Evolutionary conservation across 2,797 vertebrate species (phyloP), one percentile per base, ranked within the genome.

Genomic region (Sebastes hubbsi): DNA sequence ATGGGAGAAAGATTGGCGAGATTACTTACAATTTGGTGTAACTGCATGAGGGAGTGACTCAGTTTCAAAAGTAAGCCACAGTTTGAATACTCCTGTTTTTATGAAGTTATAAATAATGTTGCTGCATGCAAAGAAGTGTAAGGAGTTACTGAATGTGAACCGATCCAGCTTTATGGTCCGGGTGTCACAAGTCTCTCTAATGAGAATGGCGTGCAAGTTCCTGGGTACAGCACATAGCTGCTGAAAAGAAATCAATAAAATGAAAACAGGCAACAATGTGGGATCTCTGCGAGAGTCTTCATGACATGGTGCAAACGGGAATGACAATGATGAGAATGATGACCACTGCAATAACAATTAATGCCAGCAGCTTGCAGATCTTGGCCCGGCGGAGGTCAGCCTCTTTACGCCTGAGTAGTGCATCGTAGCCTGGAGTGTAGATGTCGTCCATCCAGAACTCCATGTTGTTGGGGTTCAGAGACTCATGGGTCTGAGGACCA

Each of bases 361-460:
- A 95, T 3, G 97, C 97, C 1, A 95, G 91, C n/a, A 99, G 95
- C 94, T 98, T 99, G 95, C 97, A 99, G 84, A 96, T 92, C 91
- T 97, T 98, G 25, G 95, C 96, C 61, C 97, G 95, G 72, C 97
- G 95, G 87, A 97, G 96, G 87, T 96, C 94, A 0, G 97, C 98
- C 83, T 98, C 97, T 73, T 98, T 98, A 76, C 97, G 96, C 82
- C 97, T 97, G 68, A 99, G 92, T 34, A 99, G 88, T 1, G 96
- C 97, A 70, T 98, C 97, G 0, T 98, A 98, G 82, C 98, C 98
- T 1, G 97, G 98, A 4, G 97, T 97, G 71, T 98, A 98, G 84
- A 98, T 97, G 84, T 98, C 98, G 70, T 99, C 98, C 97, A 98
- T 97, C 98, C 98, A 99, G 84, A 97, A 99, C 82, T 99, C 98